Evolutionary conservation across 2,888 invertebrate species (phyloP).

Genomic region (Epinotia nisella): DNA sequence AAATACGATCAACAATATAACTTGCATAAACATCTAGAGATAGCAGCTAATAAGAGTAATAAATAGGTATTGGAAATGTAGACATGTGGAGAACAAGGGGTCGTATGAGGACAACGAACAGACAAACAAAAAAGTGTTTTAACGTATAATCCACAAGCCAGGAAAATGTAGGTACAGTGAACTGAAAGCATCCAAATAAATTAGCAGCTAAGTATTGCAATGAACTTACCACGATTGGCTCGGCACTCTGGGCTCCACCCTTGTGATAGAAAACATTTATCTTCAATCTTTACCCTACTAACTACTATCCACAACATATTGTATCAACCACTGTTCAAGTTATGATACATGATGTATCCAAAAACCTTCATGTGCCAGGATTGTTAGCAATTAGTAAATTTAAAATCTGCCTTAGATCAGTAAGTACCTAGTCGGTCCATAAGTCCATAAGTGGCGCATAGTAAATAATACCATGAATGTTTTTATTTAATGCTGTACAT

Average conservation of each 20-base stretch:
- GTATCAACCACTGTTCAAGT: not conserved
- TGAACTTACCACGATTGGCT: conserved; percentile 97
- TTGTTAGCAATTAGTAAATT: not conserved
- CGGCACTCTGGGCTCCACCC: conserved; percentile 94
- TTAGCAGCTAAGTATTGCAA: conserved; percentile 55
- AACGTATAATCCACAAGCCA: conserved; percentile 51
- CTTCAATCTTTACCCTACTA: conserved; percentile 51
- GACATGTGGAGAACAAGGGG: conserved; percentile 32
- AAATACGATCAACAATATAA: conserved; percentile 62
- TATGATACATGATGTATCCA: not conserved
- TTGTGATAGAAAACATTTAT: conserved; percentile 76
- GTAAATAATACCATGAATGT: no score
- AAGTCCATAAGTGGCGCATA: no score
- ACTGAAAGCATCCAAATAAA: conserved; percentile 59
- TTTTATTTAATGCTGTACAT: no score
- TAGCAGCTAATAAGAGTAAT: conserved; percentile 73
- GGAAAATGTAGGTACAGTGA: conserved; percentile 45
- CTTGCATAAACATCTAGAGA: conserved; percentile 79
- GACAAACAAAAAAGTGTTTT: conserved; percentile 52
- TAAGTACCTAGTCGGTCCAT: no score
- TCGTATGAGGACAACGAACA: conserved; percentile 17
- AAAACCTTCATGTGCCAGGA: not conserved
- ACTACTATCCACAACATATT: conserved; percentile 10
- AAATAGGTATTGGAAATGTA: conserved; percentile 49
- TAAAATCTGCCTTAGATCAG: not conserved